A percentile compares a stretch with the other conserved stretches of the same genome.
Evolutionary conservation across 2,888 invertebrate species (phyloP).

Genomic region (Neoscelio sp.): DNA sequence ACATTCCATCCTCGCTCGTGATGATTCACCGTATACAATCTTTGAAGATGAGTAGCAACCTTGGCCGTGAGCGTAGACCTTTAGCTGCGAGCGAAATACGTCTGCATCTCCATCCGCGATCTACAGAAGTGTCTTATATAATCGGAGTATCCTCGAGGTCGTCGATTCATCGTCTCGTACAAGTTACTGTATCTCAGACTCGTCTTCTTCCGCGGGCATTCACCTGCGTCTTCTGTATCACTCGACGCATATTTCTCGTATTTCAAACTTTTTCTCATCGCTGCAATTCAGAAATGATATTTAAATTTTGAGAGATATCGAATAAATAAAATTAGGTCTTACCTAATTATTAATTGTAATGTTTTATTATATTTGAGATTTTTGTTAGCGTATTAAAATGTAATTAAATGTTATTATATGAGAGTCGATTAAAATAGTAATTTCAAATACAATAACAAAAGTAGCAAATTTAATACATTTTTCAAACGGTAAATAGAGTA

Average conservation of each 20-base stretch:
- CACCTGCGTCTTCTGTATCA: slow-evolving; percentile 40
- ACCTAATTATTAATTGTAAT: no score
- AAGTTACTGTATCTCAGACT: slow-evolving; percentile 41
- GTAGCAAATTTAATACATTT: no score
- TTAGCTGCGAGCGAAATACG: slow-evolving; percentile 69
- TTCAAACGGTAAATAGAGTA: no score
- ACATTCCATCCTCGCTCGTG: slow-evolving; percentile 41
- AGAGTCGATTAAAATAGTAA: no score
- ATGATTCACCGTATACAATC: slow-evolving; percentile 69
- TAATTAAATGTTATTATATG: no score
- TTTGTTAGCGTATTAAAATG: no score
- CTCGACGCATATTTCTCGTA: background rate
- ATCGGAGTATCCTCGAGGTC: slow-evolving; percentile 69
- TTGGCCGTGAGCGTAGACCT: slow-evolving; percentile 73
- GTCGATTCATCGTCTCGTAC: slow-evolving; percentile 69
- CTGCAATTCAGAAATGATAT: no score
- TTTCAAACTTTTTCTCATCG: background rate
- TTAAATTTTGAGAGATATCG: no score
- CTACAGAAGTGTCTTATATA: slow-evolving; percentile 69
- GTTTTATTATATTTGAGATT: no score
- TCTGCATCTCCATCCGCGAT: slow-evolving; percentile 72
- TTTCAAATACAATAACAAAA: no score
- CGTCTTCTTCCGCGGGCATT: slow-evolving; percentile 65
- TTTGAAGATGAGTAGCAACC: slow-evolving; percentile 75
- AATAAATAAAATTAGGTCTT: no score